These are phyloP conservation scores for Microcebus tavaratra DNA, from an alignment of 2,113 vertebrate species.

Conservation along the genomic window DNA sequence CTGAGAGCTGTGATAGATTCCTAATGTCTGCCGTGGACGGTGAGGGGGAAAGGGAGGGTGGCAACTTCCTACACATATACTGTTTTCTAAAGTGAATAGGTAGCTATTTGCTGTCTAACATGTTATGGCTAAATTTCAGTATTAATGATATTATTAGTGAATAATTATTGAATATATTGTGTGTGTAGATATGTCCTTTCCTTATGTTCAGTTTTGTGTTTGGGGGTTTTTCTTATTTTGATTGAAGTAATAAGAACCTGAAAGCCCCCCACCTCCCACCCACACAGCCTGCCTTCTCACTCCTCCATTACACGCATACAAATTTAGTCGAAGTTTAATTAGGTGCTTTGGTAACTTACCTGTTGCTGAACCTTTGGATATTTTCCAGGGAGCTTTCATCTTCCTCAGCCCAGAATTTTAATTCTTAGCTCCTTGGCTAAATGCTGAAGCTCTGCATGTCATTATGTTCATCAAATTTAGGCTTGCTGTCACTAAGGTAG, in stretches of 20 bases:
- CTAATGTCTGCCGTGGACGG: not conserved
- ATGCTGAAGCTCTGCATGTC: not conserved
- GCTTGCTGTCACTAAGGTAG: not conserved
- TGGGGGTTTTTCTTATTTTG: slow-evolving; percentile 35
- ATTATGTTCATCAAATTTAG: not conserved
- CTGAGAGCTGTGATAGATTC: not conserved
- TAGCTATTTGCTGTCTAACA: not conserved
- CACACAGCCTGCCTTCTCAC: no score
- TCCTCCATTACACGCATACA: no score
- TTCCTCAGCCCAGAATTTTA: slow-evolving; percentile 23
- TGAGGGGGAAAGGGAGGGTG: not conserved
- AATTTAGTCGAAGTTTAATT: not conserved
- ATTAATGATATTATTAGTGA: not conserved
- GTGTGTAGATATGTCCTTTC: not conserved
- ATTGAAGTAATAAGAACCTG: slow-evolving; percentile 34
- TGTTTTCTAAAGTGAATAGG: not conserved
- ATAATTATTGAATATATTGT: not conserved
- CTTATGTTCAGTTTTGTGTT: not conserved
- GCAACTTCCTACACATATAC: not conserved
- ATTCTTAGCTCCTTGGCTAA: slow-evolving; percentile 6
- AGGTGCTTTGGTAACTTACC: not conserved
- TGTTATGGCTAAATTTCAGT: slow-evolving; percentile 20
- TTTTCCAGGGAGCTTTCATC: slow-evolving; percentile 39
- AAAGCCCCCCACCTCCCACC: not conserved
- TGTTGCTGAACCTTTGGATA: slow-evolving; percentile 26